Evolutionary conservation across 2,797 vertebrate genomes (phyloP).

Genomic region (Rhabdomys pumilio): DNA sequence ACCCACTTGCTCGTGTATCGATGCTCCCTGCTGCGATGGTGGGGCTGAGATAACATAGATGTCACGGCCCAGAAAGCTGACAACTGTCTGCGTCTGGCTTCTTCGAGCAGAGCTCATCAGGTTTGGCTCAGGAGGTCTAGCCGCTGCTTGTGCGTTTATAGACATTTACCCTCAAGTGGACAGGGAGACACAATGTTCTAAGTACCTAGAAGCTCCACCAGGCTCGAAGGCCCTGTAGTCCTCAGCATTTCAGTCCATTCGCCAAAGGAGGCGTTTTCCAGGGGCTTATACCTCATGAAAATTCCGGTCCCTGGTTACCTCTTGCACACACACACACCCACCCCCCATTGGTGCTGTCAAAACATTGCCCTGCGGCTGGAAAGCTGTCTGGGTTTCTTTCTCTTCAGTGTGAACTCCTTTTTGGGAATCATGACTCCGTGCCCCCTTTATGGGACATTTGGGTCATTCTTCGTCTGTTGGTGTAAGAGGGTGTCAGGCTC

Average conservation of each 20-base stretch:
- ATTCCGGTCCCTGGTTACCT: neutral
- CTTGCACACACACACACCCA: too few species aligned
- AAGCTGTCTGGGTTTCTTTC: neutral
- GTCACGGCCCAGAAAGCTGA: neutral
- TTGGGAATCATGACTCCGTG: neutral
- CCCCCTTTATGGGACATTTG: neutral
- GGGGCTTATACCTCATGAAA: neutral
- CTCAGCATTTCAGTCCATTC: neutral
- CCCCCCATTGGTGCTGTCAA: too few species aligned
- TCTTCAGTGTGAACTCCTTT: neutral
- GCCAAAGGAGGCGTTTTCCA: neutral
- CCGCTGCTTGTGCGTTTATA: slow-evolving; percentile 49
- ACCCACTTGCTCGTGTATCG: neutral
- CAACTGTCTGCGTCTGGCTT: slow-evolving; percentile 13
- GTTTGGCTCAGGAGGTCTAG: neutral
- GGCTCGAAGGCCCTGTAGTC: neutral
- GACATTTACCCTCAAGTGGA: slow-evolving; percentile 30
- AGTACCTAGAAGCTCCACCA: slow-evolving; percentile 26
- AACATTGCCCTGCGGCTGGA: neutral
- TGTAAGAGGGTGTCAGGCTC: neutral
- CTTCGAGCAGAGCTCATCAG: neutral
- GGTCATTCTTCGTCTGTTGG: slow-evolving; percentile 4
- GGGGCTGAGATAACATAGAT: neutral
- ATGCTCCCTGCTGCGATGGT: neutral
- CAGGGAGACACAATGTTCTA: slow-evolving; percentile 9